Base-by-base conservation (phyloP, 2,113 vertebrate genomes). In the Australoheros scitulus region DNA sequence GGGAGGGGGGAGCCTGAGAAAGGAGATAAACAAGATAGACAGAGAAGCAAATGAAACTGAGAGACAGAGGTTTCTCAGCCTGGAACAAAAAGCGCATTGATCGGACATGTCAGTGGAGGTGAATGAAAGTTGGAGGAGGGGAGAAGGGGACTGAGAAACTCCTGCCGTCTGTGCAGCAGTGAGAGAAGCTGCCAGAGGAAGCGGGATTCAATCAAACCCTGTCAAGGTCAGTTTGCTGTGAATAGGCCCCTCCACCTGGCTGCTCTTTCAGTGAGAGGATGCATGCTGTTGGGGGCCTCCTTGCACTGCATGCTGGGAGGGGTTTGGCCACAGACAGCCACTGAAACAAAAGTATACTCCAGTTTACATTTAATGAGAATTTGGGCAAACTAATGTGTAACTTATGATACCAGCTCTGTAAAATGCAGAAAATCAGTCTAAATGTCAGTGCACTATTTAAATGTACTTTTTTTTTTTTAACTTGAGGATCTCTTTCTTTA, bases 211-310 rank as follows among this genome's bases (percentile, higher is more conserved):
- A 91, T 93, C 91, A 90, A 80, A 83, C 74, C 60, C 86, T 91
- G 93, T 95, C 93, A 94, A 94, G 95, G 93, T 95, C 94, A 93
- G 92, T 94, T 93, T 92, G 89, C 87, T 89, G 80, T 89, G 91
- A 92, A 90, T 81, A 75, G 91, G 61, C 64, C 11, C 70, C 91
- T 88, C 88, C 90, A 91, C 91, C 91, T 92, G 88, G 87, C 77
- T 64, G 80, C 82, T 87, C 84, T 85, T 86, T 89, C 90, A 87
- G 79, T 50, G 83, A 80, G 63, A 78, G 15, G 65, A 90, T 26
- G 60, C 88, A 52, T 80, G 82, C 43, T 72, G 78, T 57, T 41
- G 74, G 80, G 80, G 84, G 84, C 79, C 84, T 87, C 86, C 2
- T 1, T 43, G 36, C 76, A 70, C n/a, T 78, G 81, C 75, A 72